Evolutionary conservation across 30 jellyfish, hydroid and myxozoan species (phyloP).

Genomic region (Turritopsis dohrnii): DNA sequence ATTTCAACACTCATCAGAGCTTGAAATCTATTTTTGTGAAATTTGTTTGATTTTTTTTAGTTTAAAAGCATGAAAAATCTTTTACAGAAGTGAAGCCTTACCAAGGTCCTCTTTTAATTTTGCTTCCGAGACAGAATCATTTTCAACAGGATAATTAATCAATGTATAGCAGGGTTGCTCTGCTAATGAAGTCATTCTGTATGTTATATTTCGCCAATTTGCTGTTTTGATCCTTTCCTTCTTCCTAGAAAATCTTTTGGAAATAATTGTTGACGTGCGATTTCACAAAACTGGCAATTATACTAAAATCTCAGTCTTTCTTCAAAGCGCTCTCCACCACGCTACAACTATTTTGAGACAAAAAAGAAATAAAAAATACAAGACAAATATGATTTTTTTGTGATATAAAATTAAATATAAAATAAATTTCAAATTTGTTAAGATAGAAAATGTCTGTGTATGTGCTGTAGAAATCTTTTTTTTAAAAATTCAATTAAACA

Average conservation of each 20-base stretch:
- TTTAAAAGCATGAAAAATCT: background rate
- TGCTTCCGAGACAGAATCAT: slow-evolving; percentile 85
- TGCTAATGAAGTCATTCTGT: slow-evolving; percentile 33
- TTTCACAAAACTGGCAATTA: background rate
- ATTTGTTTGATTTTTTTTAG: no score
- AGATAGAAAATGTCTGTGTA: no score
- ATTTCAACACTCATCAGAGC: no score
- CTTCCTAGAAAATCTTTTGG: background rate
- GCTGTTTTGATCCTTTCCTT: background rate
- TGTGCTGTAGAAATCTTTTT: no score
- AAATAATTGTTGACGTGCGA: slow-evolving; percentile 18
- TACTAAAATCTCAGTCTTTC: background rate
- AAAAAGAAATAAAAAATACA: no score
- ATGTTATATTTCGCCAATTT: background rate
- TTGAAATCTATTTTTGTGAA: no score
- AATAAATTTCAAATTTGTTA: no score
- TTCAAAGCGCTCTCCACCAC: background rate
- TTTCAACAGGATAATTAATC: slow-evolving; percentile 81
- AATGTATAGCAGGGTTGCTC: slow-evolving; percentile 91
- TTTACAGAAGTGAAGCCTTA: slow-evolving; percentile 14
- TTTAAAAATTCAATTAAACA: no score
- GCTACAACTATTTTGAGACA: background rate
- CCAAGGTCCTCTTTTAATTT: slow-evolving; percentile 94
- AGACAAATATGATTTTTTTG: no score
- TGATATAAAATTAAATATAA: no score